Evolutionary conservation across 2,797 vertebrate genomes (phyloP), one percentile per base, ranked within the genome.

Genomic region (Sciurus carolinensis): DNA sequence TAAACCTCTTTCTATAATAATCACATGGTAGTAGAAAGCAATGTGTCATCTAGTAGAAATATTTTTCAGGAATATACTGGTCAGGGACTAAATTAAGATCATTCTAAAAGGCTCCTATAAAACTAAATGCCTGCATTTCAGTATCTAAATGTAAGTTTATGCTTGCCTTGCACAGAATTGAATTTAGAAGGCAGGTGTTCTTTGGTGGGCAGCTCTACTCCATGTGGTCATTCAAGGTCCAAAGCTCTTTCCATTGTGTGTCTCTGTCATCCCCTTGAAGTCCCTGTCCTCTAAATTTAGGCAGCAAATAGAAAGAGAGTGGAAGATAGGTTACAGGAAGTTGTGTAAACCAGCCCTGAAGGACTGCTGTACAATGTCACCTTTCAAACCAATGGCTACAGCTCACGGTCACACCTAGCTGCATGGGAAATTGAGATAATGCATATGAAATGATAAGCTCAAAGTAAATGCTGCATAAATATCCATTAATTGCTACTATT

Each of bases 31-130:
- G 3, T 57, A 87, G 54, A 92, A 50, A 90, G 28, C 30, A 90
- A 28, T 79, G 12, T 36, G 10, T 69, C 89, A 47, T 67, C 69
- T 28, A 52, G 10, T 8, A 69, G 10, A 17, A 73, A 44, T 52
- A 57, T 76, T 91, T 89, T 91, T 52, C 14, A 93, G 42, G 47
- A 30, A 79, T 79, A 47, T 89, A 54, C 22, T 91, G 10, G 33
- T 15, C 66, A 26, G 22, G 2, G 11, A 85, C 15, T 54, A 47
- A 82, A 83, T 50, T 42, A 71, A 57, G 18, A 81, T n/a, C 81
- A 87, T 39, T 10, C n/a, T 80, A 87, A 84, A 81, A 66, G 72
- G 5, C 30, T 72, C 15, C 20, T 84, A 7, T 22, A 71, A 59
- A 92, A 90, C 75, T 50, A 80, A 79, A 3, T 26, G 42, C 10